Base-by-base conservation (phyloP, 2,113 vertebrate species). In the Progne subis region DNA sequence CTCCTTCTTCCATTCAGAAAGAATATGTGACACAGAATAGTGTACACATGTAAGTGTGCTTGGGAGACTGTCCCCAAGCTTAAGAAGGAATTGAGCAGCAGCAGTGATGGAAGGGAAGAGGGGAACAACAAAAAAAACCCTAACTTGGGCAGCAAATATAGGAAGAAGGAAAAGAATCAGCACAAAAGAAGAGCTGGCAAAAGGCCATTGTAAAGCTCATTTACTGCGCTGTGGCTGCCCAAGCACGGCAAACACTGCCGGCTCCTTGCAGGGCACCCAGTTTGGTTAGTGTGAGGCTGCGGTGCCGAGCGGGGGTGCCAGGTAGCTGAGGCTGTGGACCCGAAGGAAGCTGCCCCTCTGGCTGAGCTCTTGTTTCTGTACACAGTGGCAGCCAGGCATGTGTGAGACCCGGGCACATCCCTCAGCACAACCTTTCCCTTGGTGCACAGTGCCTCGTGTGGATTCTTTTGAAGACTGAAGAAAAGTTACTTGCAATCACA, bases 391-490 rank as follows among this genome's bases (percentile, higher is more conserved):
- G 80, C 6, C 49, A 86, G 90, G 86, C 32, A 0, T 68, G 67
- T 41, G 60, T 68, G 92, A 57, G 71, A 88, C 41, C 64, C 32
- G 14, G 47, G 24, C 82, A 95, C 61, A 43, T 0, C 23, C 34
- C 47, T 15, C 88, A 86, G 80, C 64, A 86, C 70, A 64, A 24
- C 76, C 52, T 71, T 81, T 74, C 61, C n/a, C 49, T 44, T 49
- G 80, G 52, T 14, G 60, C n/a, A 26, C 79, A 88, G 37, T 70
- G 44, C 84, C 82, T 93, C 23, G 0, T 19, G 82, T 46, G 93
- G 95, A 92, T 88, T 64, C 21, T 88, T 84, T 72, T 86, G 90
- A 94, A 95, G 90, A 86, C 61, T 25, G 96, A 97, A 74, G 93
- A 95, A 57, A 96, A 90, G 61, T 69, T 97, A 68, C 96, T 96